phyloP scores from a whole-genome alignment of 2,888 invertebrate species.

The Ophonus ardosiacus region DNA sequence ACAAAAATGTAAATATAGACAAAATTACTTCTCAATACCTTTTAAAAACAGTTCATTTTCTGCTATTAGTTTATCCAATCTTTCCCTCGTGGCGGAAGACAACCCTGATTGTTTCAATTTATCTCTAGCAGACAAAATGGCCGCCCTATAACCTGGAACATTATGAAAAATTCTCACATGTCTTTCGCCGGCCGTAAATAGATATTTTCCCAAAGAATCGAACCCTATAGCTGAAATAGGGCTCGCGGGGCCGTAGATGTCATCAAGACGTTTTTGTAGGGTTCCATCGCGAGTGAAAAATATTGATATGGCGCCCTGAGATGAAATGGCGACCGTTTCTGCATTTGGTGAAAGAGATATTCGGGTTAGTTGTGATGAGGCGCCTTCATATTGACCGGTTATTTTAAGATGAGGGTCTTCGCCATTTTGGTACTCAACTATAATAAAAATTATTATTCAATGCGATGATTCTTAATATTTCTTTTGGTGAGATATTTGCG shows the following conservation, averaged over 20 bases:
- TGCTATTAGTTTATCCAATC: slow-evolving; percentile 83
- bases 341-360: slow-evolving; percentile 89
- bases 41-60: slow-evolving; percentile 78
- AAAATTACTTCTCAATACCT: slow-evolving; percentile 11
- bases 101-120: slow-evolving; percentile 78
- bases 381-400: slow-evolving; percentile 81
- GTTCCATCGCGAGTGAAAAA: slow-evolving; percentile 84
- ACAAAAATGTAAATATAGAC: slow-evolving; percentile 39
- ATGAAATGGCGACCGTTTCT: slow-evolving; percentile 85
- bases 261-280: slow-evolving; percentile 82
- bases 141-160: slow-evolving; percentile 81
- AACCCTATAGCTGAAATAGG: slow-evolving; percentile 83
- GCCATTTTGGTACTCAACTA: slow-evolving; percentile 88
- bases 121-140: slow-evolving; percentile 75
- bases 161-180: slow-evolving; percentile 89
- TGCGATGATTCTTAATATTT: too few species aligned
- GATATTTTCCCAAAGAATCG: slow-evolving; percentile 85
- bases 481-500: too few species aligned
- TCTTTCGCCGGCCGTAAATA: slow-evolving; percentile 86
- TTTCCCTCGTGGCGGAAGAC: slow-evolving; percentile 86
- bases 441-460: slow-evolving; percentile 68
- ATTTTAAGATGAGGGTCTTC: slow-evolving; percentile 86
- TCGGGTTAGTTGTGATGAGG: slow-evolving; percentile 74
- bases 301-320: slow-evolving; percentile 81
- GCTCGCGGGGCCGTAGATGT: slow-evolving; percentile 76